Evolutionary conservation across 2,888 invertebrate genomes (phyloP).

Genomic region (Xanthorhoe spadicearia): DNA sequence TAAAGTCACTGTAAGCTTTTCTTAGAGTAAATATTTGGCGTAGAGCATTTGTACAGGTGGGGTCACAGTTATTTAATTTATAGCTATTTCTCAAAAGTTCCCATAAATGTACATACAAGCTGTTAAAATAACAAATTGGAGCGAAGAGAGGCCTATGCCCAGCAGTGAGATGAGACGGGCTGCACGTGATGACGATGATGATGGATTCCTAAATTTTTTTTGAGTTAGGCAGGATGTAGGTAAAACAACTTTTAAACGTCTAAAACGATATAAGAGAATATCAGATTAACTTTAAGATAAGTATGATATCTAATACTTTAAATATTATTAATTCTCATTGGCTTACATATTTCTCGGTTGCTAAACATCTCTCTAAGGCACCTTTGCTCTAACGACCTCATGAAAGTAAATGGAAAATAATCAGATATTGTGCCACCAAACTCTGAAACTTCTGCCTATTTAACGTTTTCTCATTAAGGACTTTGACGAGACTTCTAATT

Average conservation of each 20-base stretch:
- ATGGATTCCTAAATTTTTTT: no score
- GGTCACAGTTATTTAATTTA: not conserved
- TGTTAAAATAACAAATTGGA: no score
- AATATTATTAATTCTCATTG: no score
- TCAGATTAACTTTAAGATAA: no score
- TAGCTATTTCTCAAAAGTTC: not conserved
- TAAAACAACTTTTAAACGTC: no score
- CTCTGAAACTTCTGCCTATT: constrained; percentile 21
- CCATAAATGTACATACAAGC: no score
- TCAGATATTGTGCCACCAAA: constrained; percentile 20
- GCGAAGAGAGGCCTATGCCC: no score
- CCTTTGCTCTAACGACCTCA: not conserved
- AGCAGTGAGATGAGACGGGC: no score
- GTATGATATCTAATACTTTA: no score
- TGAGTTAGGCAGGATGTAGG: no score
- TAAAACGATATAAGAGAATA: no score
- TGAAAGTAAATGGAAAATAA: constrained; percentile 13
- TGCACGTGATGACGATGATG: no score
- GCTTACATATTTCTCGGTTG: not conserved
- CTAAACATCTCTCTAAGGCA: not conserved
- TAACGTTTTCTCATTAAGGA: constrained; percentile 21
- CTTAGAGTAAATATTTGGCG: constrained; percentile 10
- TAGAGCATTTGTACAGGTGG: not conserved
- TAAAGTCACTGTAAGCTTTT: constrained; percentile 9
- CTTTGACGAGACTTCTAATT: constrained; percentile 17